These are phyloP conservation scores for Bombus waltoni DNA, from an alignment of 1,140 invertebrate species.

Conservation along the genomic window DNA sequence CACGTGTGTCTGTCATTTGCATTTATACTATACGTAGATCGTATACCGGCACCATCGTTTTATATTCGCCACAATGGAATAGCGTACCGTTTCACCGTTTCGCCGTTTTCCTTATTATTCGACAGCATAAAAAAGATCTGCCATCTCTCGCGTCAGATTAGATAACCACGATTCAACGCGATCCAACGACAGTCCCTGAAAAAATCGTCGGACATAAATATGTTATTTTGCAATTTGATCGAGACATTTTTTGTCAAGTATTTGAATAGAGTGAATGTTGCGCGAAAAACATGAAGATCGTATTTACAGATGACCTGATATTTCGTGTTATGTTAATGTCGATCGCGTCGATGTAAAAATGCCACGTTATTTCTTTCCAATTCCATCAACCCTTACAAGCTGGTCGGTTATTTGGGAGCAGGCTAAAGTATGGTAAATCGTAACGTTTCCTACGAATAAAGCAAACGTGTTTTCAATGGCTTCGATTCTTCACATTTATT, in stretches of 20 bases:
- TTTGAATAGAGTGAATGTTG: neutral
- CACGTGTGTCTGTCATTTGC: constrained; percentile 48
- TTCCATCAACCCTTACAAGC: neutral
- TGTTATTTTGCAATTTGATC: too few relatives aligned
- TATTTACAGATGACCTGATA: neutral
- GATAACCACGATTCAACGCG: neutral
- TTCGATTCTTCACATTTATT: neutral
- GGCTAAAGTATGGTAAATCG: constrained; percentile 40
- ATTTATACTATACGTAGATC: constrained; percentile 51
- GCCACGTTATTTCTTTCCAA: neutral
- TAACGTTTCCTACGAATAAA: neutral
- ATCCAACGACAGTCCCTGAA: too few relatives aligned
- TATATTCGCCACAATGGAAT: constrained; percentile 33
- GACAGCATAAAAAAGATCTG: neutral
- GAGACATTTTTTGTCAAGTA: neutral
- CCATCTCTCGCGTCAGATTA: neutral
- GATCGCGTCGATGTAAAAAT: neutral
- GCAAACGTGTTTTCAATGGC: neutral
- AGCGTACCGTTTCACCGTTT: constrained; percentile 6
- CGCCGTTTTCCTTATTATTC: constrained; percentile 30
- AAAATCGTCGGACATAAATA: neutral
- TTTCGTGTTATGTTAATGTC: neutral
- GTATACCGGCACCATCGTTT: constrained; percentile 41
- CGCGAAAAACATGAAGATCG: neutral
- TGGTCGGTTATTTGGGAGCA: constrained; percentile 7